These are phyloP conservation scores for Acanthornis magna DNA, from an alignment of 2,797 vertebrate genomes.

Conservation along the genomic window DNA sequence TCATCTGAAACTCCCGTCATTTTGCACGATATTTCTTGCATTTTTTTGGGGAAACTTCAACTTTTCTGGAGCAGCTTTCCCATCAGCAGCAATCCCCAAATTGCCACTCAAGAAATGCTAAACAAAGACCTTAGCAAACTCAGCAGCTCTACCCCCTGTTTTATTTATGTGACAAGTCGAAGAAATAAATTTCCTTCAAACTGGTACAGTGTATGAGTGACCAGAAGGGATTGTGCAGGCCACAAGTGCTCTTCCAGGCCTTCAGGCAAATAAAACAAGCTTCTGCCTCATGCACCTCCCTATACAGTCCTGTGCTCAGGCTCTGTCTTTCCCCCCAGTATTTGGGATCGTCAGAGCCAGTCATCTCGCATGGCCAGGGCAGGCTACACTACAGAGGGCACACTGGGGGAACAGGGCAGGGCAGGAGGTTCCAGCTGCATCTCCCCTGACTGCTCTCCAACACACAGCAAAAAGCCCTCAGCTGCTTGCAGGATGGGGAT, in stretches of 20 bases:
- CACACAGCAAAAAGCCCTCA: accelerated
- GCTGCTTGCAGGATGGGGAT: background rate
- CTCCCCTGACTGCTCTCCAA: background rate
- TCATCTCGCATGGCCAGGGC: background rate
- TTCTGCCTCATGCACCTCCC: background rate
- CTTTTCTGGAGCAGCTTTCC: background rate
- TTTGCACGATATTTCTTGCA: background rate
- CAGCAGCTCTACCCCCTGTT: background rate
- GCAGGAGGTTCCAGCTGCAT: background rate
- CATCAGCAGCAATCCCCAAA: background rate
- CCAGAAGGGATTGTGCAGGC: background rate
- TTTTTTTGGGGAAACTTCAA: background rate
- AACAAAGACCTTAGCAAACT: background rate
- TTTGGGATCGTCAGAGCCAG: background rate
- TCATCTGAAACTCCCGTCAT: background rate
- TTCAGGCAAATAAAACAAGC: background rate
- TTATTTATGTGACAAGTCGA: background rate
- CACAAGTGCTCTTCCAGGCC: background rate
- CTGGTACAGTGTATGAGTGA: background rate
- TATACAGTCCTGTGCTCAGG: background rate
- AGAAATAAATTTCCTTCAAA: background rate
- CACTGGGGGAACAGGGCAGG: accelerated
- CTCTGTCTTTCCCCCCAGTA: background rate
- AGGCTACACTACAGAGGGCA: accelerated
- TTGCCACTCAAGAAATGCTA: background rate